Base-by-base conservation (phyloP, 2,888 invertebrate genomes). In the Caradrina kadenii region DNA sequence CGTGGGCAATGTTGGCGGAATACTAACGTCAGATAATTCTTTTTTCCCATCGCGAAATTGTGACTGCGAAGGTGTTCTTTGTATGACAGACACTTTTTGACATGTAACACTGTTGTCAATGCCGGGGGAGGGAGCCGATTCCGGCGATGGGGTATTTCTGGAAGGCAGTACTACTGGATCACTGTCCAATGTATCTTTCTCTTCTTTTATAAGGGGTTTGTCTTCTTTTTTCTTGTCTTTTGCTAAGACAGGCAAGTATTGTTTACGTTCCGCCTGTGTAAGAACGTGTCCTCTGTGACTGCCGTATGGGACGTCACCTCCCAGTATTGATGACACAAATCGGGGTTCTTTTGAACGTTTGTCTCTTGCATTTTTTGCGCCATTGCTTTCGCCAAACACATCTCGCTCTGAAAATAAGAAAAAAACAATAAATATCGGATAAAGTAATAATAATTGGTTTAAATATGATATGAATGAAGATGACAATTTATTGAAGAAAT, bases 261-360 rank as follows among this genome's bases (percentile, higher is more conserved):
- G 98, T 93, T 98, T 98, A 79, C 98, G 96, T 92, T 98, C 98
- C 22, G 98, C 98, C 87, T 97, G 97, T 58, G 98, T 98, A n/a
- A 98, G 94, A 4, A 98, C 97, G 89, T 98, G 97, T 56, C 97
- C 97, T 85, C 97, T 96, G 76, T 95, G 96, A 85, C 98, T 97
- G n/a, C 98, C 98, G 84, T 98, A 98, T 6, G 98, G 98, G 54
- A 97, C 96, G 86, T 98, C 98, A 22, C 98, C 98, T 39, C 98
- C 98, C 42, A 98, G 96, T 86, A 98, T 98, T 22, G 98, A 98
- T 26, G 98, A 98, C 76, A 97, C 97, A 88, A 98, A 98, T 79
- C 96, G 92, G 56, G 96, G 96, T 92, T 96, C 96, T 90, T 95
- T 95, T 73, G 91, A 90, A 49, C 90, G 90, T 82, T 93, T 91